These are phyloP conservation scores for Myrmophylax atrothorax DNA, from an alignment of 2,113 vertebrate genomes.

Conservation along the genomic window DNA sequence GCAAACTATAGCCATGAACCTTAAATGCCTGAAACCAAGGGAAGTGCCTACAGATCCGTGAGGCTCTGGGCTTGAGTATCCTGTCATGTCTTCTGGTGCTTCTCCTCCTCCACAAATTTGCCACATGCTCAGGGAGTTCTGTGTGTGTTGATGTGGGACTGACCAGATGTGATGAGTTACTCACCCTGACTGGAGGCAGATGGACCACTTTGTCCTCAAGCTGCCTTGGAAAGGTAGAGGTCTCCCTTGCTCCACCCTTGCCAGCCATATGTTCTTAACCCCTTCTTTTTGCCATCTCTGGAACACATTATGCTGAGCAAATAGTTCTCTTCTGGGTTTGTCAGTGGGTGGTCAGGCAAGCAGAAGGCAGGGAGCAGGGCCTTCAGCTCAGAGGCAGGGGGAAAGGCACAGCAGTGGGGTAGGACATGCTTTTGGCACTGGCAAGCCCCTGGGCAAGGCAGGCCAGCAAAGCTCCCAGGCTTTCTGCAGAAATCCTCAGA, in stretches of 20 bases:
- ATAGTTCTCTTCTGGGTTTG: not conserved
- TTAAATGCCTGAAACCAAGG: not conserved
- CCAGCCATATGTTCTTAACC: not conserved
- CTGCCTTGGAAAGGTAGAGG: not conserved
- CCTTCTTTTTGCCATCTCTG: not conserved
- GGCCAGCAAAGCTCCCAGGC: not conserved
- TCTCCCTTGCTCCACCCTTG: not conserved
- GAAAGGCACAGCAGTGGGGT: not conserved
- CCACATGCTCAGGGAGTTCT: fast-evolving
- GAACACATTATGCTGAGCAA: not conserved
- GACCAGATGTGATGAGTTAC: not conserved
- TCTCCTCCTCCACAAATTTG: not conserved
- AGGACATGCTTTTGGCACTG: not conserved
- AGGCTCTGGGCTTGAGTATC: not conserved
- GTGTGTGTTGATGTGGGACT: not conserved
- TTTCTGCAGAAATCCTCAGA: not conserved
- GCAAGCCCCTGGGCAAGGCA: fast-evolving
- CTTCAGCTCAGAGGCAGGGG: not conserved
- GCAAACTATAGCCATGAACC: not conserved
- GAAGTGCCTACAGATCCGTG: not conserved
- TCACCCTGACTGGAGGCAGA: not conserved
- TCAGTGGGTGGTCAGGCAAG: not conserved
- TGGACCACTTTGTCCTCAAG: not conserved
- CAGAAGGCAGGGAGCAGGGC: not conserved
- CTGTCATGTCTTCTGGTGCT: not conserved